These are phyloP conservation scores for Drosophila anomalipes DNA, from an alignment of 2,888 invertebrate species.

Conservation along the genomic window DNA sequence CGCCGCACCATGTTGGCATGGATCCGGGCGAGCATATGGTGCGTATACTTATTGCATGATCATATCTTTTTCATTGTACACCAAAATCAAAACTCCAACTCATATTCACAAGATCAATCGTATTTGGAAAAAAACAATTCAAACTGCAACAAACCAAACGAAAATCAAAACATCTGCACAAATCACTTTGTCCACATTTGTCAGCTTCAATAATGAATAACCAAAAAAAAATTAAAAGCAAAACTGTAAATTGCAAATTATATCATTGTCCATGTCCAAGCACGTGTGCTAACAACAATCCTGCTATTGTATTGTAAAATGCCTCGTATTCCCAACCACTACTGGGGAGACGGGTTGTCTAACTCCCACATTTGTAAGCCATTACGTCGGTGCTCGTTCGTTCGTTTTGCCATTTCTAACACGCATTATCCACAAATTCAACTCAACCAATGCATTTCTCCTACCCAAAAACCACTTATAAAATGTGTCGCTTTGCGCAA, in stretches of 20 bases:
- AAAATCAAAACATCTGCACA: constrained; percentile 56
- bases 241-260: constrained; percentile 7
- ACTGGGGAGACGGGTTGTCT: constrained; percentile 31
- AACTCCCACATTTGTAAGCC: constrained; percentile 45
- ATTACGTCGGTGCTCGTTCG: constrained; percentile 56
- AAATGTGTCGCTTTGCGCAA: constrained; percentile 57
- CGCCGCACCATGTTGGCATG: constrained; percentile 87
- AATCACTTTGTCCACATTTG: constrained; percentile 54
- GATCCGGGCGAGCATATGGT: constrained; percentile 96
- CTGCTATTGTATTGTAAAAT: constrained; percentile 6
- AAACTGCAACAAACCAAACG: constrained; percentile 37
- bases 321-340: constrained; percentile 30
- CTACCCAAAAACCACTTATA: constrained; percentile 41
- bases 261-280: constrained; percentile 58
- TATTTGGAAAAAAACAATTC: constrained; percentile 82
- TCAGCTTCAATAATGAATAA: constrained; percentile 56
- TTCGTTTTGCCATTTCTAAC: constrained; percentile 53
- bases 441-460: constrained; percentile 37
- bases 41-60: constrained; percentile 76
- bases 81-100: constrained; percentile 63
- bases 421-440: constrained; percentile 57
- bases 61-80: constrained; percentile 40
- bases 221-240: not conserved
- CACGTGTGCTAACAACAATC: constrained; percentile 54
- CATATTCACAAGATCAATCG: constrained; percentile 85